A percentile compares a stretch with the other conserved stretches of the same genome.
These are phyloP conservation scores for Notarius quadriscutis DNA, from an alignment of 2,113 vertebrate genomes.

Conservation along the genomic window DNA sequence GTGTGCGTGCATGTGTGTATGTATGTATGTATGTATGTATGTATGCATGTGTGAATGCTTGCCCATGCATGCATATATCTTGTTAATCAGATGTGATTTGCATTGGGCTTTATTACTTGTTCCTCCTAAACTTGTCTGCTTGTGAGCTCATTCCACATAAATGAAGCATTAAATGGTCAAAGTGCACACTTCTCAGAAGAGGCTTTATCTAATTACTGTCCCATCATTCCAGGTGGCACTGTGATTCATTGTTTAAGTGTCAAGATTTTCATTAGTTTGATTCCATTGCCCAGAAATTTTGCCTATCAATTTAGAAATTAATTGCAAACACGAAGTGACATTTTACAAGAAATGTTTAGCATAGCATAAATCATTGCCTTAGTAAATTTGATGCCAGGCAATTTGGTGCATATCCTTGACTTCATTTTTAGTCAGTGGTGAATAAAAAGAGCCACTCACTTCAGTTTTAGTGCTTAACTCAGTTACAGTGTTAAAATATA, in stretches of 20 bases:
- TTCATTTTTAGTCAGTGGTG: conserved; percentile 68
- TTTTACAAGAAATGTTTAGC: conserved; percentile 88
- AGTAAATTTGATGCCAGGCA: conserved; percentile 74
- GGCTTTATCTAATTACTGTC: conserved; percentile 68
- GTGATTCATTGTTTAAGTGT: conserved; percentile 76
- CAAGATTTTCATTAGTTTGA: conserved; percentile 63
- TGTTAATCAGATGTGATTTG: conserved; percentile 46
- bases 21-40: conserved; percentile 12
- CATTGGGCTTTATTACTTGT: conserved; percentile 40
- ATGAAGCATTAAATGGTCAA: conserved; percentile 53
- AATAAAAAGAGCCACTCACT: conserved; percentile 70
- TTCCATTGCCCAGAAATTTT: conserved; percentile 75
- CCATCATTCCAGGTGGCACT: conserved; percentile 62
- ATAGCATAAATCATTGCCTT: conserved; percentile 80
- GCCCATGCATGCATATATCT: conserved; percentile 34
- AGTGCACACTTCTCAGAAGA: conserved; percentile 61
- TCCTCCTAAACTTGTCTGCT: conserved; percentile 49
- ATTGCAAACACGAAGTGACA: conserved; percentile 86
- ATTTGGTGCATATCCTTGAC: conserved; percentile 71
- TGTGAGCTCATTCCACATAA: conserved; percentile 55
- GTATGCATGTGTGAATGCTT: conserved; percentile 26
- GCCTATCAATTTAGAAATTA: conserved; percentile 86
- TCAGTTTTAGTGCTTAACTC: conserved; percentile 62
- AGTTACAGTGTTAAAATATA: conserved; percentile 55
- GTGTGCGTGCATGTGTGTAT: background rate